Percentiles rank a stretch among this genome's conserved stretches.
Conservation (phyloP, 2,888 invertebrate species). For the Acrocera orbiculus region DNA sequence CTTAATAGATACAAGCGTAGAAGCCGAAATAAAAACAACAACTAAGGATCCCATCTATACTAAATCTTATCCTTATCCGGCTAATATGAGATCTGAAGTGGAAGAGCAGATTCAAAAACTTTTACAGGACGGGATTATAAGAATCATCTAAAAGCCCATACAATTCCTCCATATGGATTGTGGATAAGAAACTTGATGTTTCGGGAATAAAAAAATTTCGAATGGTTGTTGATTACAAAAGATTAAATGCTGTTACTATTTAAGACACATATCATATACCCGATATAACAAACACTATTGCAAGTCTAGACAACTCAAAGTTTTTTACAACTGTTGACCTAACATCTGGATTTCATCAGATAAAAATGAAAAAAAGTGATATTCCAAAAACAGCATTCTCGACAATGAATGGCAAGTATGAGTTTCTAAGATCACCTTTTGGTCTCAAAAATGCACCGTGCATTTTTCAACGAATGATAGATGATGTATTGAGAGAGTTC, state of each 20-base stretch:
- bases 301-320: constrained; percentile 12
- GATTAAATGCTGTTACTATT: constrained; percentile 12
- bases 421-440: constrained; percentile 5
- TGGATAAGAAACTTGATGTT: constrained; percentile 13
- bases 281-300: constrained; percentile 9
- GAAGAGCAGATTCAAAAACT: constrained; percentile 19
- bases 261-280: constrained; percentile 7
- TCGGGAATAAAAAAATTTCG: constrained; percentile 12
- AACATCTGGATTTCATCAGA: constrained; percentile 15
- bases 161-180: constrained; percentile 16
- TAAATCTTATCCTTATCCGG: constrained; percentile 23
- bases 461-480: constrained; percentile 13
- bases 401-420: constrained; percentile 9
- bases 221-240: constrained; percentile 14
- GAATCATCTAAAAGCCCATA: constrained; percentile 17
- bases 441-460: constrained; percentile 5
- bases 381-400: constrained; percentile 14
- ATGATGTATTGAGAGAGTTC: no score
- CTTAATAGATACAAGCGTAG: constrained; percentile 10
- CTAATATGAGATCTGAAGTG: constrained; percentile 20
- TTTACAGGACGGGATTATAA: constrained; percentile 17
- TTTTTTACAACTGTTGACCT: constrained; percentile 13
- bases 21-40: constrained; percentile 20
- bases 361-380: constrained; percentile 11
- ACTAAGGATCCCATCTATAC: constrained; percentile 17